phyloP scores from a whole-genome alignment of 1,140 invertebrate genomes.

The Camponotus floridanus region DNA sequence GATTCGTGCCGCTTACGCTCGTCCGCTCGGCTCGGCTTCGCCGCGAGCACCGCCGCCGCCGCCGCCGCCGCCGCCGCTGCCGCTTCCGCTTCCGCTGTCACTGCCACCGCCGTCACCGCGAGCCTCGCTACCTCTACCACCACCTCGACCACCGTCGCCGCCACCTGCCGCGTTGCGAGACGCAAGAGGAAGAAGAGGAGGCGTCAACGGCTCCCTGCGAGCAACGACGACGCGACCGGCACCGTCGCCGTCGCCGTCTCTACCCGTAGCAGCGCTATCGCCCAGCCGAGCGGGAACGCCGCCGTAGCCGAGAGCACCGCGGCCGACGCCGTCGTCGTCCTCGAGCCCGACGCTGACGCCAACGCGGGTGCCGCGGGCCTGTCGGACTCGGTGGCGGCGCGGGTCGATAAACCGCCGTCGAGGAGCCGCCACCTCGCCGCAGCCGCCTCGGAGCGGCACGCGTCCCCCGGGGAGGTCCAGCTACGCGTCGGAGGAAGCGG shows the following conservation, averaged over 20 bases:
- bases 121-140: constrained; percentile 16
- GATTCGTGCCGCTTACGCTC: constrained; percentile 73
- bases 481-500: constrained; percentile 70
- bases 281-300: background rate
- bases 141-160: constrained; percentile 54
- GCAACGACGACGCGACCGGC: constrained; percentile 68
- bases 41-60: constrained; percentile 52
- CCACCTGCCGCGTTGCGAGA: constrained; percentile 63
- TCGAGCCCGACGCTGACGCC: constrained; percentile 25
- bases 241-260: constrained; percentile 24
- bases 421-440: constrained; percentile 53
- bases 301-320: constrained; percentile 4
- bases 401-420: constrained; percentile 15
- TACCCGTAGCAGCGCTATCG: background rate
- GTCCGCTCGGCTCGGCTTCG: constrained; percentile 70
- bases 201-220: constrained; percentile 58
- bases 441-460: constrained; percentile 42
- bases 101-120: constrained; percentile 14
- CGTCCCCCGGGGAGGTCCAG: constrained; percentile 52
- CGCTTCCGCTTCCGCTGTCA: constrained; percentile 11
- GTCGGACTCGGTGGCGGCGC: constrained; percentile 29
- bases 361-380: background rate
- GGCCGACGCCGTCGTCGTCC: constrained; percentile 26
- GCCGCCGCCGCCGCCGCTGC: background rate
- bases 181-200: constrained; percentile 72